phyloP scores from a whole-genome alignment of 2,797 vertebrate genomes.

The Tapirus indicus region DNA sequence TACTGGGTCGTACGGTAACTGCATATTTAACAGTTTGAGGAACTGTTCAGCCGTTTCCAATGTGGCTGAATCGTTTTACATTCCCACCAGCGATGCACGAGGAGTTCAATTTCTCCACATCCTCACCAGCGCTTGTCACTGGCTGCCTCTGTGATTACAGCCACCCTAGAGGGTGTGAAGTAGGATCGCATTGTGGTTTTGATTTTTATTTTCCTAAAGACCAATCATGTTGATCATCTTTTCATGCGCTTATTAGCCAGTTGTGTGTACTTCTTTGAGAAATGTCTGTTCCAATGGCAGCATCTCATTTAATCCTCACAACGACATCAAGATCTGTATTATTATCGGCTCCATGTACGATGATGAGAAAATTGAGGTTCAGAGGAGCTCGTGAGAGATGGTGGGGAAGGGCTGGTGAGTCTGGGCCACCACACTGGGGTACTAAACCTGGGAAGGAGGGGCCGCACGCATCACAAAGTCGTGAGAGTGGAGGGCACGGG shows the following conservation, averaged over 20 bases:
- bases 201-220: neutral
- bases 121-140: rapidly evolving
- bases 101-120: rapidly evolving
- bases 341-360: neutral
- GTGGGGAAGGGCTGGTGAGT: neutral
- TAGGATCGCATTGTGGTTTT: neutral
- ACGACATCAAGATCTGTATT: neutral
- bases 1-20: neutral
- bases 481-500: neutral
- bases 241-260: neutral
- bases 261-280: neutral
- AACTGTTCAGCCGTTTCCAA: neutral
- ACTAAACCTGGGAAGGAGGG: neutral
- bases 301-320: neutral
- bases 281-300: neutral
- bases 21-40: neutral
- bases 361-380: neutral
- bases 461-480: neutral
- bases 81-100: neutral
- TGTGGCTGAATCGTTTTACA: neutral
- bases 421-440: neutral
- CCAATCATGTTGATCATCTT: neutral
- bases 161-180: neutral
- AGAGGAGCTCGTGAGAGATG: neutral
- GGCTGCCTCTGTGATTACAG: rapidly evolving